phyloP scores from a whole-genome alignment of 2,113 vertebrate genomes.

The Lophura nycthemera region DNA sequence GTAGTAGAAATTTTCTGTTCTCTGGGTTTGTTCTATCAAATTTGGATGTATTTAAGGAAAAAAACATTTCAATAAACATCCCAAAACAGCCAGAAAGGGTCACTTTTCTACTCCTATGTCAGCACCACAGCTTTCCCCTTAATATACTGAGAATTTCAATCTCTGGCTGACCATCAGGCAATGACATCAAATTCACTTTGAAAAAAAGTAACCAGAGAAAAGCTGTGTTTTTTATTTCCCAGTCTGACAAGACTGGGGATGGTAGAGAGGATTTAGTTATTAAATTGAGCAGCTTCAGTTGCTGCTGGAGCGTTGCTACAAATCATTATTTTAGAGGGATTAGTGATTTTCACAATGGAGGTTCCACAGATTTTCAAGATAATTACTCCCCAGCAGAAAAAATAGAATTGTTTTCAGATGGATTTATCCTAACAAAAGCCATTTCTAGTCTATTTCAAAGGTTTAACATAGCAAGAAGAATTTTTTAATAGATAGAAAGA shows the following conservation, averaged over 20 bases:
- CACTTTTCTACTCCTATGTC: not conserved
- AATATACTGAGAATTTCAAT: not conserved
- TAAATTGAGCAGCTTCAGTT: slow-evolving; percentile 55
- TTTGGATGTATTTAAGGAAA: not conserved
- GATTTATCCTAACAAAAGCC: slow-evolving; percentile 27
- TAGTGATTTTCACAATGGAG: slow-evolving; percentile 63
- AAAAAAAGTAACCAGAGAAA: slow-evolving; percentile 30
- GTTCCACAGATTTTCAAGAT: slow-evolving; percentile 52
- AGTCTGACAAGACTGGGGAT: slow-evolving; percentile 20
- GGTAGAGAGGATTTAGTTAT: slow-evolving; percentile 65
- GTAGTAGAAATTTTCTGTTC: not conserved
- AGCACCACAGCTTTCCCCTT: not conserved
- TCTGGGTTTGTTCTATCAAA: not conserved
- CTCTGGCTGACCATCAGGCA: not conserved
- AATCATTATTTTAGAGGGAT: slow-evolving; percentile 63
- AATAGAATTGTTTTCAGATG: slow-evolving; percentile 26
- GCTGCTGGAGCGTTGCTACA: slow-evolving; percentile 27
- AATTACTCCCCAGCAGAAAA: slow-evolving; percentile 57
- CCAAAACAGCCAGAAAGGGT: not conserved
- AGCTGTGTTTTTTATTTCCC: slow-evolving; percentile 30
- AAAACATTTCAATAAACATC: not conserved
- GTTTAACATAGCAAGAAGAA: not conserved
- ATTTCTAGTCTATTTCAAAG: not conserved
- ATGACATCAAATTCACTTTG: slow-evolving; percentile 24
- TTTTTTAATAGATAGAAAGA: not conserved